Percentiles rank a stretch among this genome's conserved stretches.
Evolutionary conservation across 2,797 vertebrate species (phyloP).

Genomic region (Lemur catta): DNA sequence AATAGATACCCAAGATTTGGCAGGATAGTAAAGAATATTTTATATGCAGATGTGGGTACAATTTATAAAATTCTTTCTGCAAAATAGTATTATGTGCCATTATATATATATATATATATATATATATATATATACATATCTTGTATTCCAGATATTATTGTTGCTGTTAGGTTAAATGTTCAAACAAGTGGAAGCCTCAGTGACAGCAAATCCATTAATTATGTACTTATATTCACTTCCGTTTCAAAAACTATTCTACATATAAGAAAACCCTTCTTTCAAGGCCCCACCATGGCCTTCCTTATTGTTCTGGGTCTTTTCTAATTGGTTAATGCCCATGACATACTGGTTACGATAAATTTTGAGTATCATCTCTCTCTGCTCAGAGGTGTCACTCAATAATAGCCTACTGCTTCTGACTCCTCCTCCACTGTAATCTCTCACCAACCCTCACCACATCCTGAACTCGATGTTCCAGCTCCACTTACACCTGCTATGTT

Average conservation of each 20-base stretch:
- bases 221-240: not conserved
- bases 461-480: not conserved
- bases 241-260: conserved; percentile 6
- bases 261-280: not conserved
- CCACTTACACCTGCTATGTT: not conserved
- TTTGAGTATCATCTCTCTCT: not conserved
- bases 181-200: not conserved
- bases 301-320: not conserved
- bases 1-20: conserved; percentile 2
- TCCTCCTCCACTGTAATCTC: not conserved
- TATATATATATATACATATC: not conserved
- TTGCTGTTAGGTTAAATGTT: not conserved
- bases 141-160: not conserved
- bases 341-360: not conserved
- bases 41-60: not conserved
- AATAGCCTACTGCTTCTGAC: not conserved
- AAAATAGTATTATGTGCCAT: not conserved
- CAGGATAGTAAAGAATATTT: not conserved
- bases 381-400: not conserved
- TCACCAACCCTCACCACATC: not conserved
- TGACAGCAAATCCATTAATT: not conserved
- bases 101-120: not conserved
- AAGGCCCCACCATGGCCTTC: not conserved
- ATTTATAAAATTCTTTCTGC: conserved; percentile 26
- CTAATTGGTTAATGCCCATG: not conserved